Evolutionary conservation across 2,797 vertebrate species (phyloP).

Genomic region (Pipistrellus pygmaeus): DNA sequence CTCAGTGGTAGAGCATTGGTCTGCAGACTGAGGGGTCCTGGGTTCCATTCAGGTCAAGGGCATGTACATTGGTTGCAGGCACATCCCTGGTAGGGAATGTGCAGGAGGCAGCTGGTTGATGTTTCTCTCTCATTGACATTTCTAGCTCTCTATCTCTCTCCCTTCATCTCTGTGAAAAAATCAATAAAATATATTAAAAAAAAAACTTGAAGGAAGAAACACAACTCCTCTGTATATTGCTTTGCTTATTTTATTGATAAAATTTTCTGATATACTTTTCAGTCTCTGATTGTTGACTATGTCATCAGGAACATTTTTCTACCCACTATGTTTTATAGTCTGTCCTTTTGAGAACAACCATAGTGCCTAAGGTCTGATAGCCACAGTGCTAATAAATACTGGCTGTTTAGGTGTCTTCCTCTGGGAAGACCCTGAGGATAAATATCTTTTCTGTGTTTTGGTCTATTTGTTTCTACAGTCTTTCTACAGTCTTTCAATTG

Average conservation of each 20-base stretch:
- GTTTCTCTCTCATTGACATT: too few relatives aligned
- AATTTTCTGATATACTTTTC: neutral
- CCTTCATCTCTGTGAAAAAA: too few relatives aligned
- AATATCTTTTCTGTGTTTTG: neutral
- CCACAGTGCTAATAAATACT: neutral
- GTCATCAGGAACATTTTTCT: neutral
- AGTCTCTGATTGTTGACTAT: neutral
- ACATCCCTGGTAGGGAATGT: too few relatives aligned
- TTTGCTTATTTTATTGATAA: neutral
- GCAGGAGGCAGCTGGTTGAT: too few relatives aligned
- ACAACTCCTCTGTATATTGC: neutral
- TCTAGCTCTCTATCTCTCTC: too few relatives aligned
- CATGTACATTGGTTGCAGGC: too few relatives aligned
- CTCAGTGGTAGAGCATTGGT: too few relatives aligned
- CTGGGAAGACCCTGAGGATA: neutral
- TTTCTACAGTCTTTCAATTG: conserved; percentile 43
- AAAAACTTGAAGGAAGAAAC: neutral
- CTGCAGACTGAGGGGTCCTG: too few relatives aligned
- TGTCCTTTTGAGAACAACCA: neutral
- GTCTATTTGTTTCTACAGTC: neutral
- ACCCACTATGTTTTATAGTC: neutral
- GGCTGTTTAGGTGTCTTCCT: neutral
- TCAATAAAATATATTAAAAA: too few relatives aligned
- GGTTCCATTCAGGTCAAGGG: too few relatives aligned
- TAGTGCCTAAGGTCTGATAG: neutral